These are phyloP conservation scores for Chaenogobius annularis DNA, from an alignment of 2,113 vertebrate genomes.

Conservation along the genomic window DNA sequence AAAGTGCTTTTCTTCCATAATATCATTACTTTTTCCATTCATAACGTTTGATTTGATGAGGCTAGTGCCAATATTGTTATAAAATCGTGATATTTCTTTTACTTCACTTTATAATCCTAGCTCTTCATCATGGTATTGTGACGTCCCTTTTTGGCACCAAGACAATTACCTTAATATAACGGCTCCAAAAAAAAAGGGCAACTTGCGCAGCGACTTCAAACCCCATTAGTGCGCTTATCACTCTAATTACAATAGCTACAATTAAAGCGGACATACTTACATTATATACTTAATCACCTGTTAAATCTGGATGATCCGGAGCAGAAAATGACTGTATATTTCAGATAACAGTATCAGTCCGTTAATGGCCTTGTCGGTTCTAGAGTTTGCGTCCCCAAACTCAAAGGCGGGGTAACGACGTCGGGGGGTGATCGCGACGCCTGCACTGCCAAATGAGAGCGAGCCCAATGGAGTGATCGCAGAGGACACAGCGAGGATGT, in stretches of 20 bases:
- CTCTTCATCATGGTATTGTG: too few species aligned
- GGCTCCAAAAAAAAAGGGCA: neutral
- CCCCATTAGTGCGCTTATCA: neutral
- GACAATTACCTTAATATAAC: too few species aligned
- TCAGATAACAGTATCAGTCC: constrained; percentile 7
- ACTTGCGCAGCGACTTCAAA: neutral
- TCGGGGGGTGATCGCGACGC: constrained; percentile 35
- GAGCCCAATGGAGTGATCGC: constrained; percentile 59
- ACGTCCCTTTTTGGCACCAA: too few species aligned
- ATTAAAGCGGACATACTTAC: constrained; percentile 1
- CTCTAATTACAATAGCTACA: constrained; percentile 14
- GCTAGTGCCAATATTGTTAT: too few species aligned
- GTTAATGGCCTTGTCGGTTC: constrained; percentile 25
- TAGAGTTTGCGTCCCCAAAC: constrained; percentile 24
- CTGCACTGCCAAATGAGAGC: constrained; percentile 46
- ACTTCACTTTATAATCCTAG: too few species aligned
- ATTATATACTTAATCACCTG: constrained; percentile 17
- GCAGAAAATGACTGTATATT: neutral
- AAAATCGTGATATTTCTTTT: too few species aligned
- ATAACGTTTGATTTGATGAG: too few species aligned
- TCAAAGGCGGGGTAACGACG: constrained; percentile 38
- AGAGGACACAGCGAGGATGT: constrained; percentile 66
- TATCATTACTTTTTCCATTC: too few species aligned
- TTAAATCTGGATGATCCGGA: neutral
- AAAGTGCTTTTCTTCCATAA: too few species aligned